Base-by-base conservation (phyloP, 2,113 vertebrate species). In the Bucco capensis region DNA sequence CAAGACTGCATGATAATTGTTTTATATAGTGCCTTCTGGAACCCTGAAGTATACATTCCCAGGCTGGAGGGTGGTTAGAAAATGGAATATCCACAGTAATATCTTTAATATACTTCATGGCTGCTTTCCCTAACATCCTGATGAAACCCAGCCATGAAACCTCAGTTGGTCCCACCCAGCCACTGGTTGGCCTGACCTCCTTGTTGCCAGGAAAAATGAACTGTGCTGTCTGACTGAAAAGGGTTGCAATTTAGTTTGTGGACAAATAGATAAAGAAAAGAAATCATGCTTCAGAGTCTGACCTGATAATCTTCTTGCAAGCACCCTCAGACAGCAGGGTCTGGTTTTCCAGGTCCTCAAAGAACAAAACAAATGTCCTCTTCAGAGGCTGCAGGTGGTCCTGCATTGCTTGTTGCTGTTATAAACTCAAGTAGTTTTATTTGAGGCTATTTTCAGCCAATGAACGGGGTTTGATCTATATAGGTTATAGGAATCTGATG, bases 401-500 rank as follows among this genome's bases (percentile, higher is more conserved):
- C 60, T 77, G 72, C 37, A 2, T 24, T 57, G 61, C 46, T 61
- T 31, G 4, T n/a, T 88, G 30, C 73, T 50, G 66, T 30, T 72
- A 35, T 0, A 21, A 74, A n/a, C 44, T 62, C 12, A 2, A 9
- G 51, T 46, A 19, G 13, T 60, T 82, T 56, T 73, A 23, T 80
- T 69, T 4, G 19, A 69, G 30, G 54, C 21, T 85, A 0, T 78
- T 83, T 77, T 54, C 78, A 76, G 46, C 23, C 67, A 6, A 13
- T 35, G 38, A 9, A 37, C 10, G 23, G 40, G 14, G 21, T 73
- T 61, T 44, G 37, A 12, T 46, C 12, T 33, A 2, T 12, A 2
- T 14, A 25, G 33, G 19, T 42, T 50, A 3, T 6, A 54, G 57
- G 28, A 89, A n/a, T 38, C 21, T 0, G 1, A 0, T 54, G n/a